A percentile compares a stretch with the other conserved stretches of the same genome.
phyloP scores from a whole-genome alignment of 1,140 invertebrate genomes.

The Aphaenogaster floridana region DNA sequence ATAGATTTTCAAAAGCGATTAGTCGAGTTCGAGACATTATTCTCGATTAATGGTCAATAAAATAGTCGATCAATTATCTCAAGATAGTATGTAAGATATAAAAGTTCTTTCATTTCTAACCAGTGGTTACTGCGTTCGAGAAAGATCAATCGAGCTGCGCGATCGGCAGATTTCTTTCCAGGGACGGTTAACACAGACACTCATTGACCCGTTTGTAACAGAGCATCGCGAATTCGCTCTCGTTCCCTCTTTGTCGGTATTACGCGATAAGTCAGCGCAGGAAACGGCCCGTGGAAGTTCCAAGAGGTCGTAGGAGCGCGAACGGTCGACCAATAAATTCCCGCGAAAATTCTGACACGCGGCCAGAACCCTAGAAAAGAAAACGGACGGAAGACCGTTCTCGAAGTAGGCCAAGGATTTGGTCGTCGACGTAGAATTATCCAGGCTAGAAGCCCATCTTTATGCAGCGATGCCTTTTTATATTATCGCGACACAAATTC shows the following conservation, averaged over 20 bases:
- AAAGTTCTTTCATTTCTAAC: neutral
- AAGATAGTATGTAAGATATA: neutral
- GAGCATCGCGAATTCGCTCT: slow-evolving; percentile 11
- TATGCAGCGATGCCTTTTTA: neutral
- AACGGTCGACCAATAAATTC: slow-evolving; percentile 73
- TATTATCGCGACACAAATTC: neutral
- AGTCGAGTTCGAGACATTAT: neutral
- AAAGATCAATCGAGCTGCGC: slow-evolving; percentile 20
- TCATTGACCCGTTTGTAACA: slow-evolving; percentile 38
- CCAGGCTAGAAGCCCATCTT: neutral
- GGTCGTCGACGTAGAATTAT: slow-evolving; percentile 9
- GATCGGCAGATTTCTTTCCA: slow-evolving; percentile 32
- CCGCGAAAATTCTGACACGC: slow-evolving; percentile 63
- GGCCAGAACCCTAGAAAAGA: slow-evolving; percentile 24
- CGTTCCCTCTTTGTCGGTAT: neutral
- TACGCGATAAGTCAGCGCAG: slow-evolving; percentile 14
- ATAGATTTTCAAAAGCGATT: neutral
- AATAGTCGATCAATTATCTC: neutral
- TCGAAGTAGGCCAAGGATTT: slow-evolving; percentile 52
- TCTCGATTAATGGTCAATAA: neutral
- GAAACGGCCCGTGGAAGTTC: slow-evolving; percentile 49
- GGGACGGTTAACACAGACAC: slow-evolving; percentile 18
- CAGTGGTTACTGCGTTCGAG: neutral
- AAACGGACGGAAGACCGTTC: slow-evolving; percentile 45
- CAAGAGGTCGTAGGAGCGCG: slow-evolving; percentile 46